phyloP scores from a whole-genome alignment of 2,797 vertebrate species.

The Hozukius guyotensis region DNA sequence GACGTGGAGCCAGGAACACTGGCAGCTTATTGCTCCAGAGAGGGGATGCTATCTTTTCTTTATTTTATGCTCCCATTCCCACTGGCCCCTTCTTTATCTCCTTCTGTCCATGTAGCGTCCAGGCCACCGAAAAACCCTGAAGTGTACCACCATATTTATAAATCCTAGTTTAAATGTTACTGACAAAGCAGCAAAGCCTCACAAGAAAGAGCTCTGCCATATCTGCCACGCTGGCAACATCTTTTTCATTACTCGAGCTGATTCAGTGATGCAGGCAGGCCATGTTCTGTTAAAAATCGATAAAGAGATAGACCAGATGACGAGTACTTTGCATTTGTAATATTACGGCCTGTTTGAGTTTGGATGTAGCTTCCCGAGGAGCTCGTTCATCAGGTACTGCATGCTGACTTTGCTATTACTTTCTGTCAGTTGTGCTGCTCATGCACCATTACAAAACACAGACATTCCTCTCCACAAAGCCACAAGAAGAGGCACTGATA shows the following conservation, averaged over 20 bases:
- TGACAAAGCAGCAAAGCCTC: slow-evolving; percentile 12
- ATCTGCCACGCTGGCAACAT: slow-evolving; percentile 3
- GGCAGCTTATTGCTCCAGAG: slow-evolving; percentile 48
- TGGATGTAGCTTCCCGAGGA: not conserved
- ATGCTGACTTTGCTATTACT: slow-evolving; percentile 31
- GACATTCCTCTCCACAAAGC: not conserved
- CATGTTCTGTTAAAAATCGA: slow-evolving; percentile 18
- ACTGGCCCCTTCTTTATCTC: slow-evolving; percentile 46
- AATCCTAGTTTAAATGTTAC: slow-evolving; percentile 6
- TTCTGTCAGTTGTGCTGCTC: slow-evolving; percentile 18
- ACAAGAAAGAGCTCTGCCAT: not conserved
- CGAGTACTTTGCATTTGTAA: slow-evolving; percentile 25
- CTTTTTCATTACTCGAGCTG: slow-evolving; percentile 21
- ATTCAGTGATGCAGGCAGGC: slow-evolving; percentile 2
- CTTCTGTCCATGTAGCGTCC: slow-evolving; percentile 9
- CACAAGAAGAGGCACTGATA: not conserved
- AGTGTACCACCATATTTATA: slow-evolving; percentile 1
- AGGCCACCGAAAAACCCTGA: slow-evolving; percentile 32
- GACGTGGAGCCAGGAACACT: slow-evolving; percentile 43
- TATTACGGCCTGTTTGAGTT: slow-evolving; percentile 19
- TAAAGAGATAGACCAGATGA: slow-evolving; percentile 25
- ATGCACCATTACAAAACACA: slow-evolving; percentile 14
- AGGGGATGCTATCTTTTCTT: slow-evolving; percentile 44
- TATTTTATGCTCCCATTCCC: slow-evolving; percentile 27
- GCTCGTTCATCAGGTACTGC: not conserved